Base-by-base conservation (phyloP, 2,888 invertebrate species). In the Trachelus stipa region DNA sequence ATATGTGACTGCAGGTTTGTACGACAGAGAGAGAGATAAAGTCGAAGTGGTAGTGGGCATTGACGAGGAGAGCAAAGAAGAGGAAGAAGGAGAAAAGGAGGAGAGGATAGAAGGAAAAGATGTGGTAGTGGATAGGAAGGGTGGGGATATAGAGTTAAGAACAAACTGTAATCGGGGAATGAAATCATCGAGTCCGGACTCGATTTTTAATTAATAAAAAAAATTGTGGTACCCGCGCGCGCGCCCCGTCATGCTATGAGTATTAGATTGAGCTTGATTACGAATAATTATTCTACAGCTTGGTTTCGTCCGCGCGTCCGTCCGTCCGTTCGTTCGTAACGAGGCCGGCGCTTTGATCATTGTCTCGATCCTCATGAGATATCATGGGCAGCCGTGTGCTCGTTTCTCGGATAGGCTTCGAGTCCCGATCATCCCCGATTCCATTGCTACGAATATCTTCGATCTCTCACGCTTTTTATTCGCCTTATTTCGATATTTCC, bases 221-320 rank as follows among this genome's bases (percentile, higher is more conserved):
- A 73, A 77, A 34, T 82, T 80, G 77, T 79, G 80, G 75, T 73
- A 76, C 73, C 74, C 74, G n/a, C 74, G 74, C 37, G 74, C 74
- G 37, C 74, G 88, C 86, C 82, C 83, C 86, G 88, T 88, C 88
- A 88, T 88, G 83, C 83, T 83, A 78, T 83, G 85, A 83, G 88
- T 88, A 89, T 88, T 89, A 90, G 90, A 90, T 91, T 87, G 88
- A 89, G 84, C 88, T 89, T 88, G 90, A 90, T 90, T 90, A 88
- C 87, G 87, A 89, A 88, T 90, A 90, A 91, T 90, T 90, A 90
- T 89, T 90, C 87, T 85, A 83, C 85, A 81, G 85, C 86, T 85
- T 83, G 82, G 84, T 86, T 87, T 87, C 86, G 86, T 85, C 82
- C 85, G 81, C 86, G 33, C 71, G 71, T 71, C 34, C 71, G 71